Evolutionary conservation across 2,888 invertebrate species (phyloP).

Genomic region (Sceliomorpha sp.): DNA sequence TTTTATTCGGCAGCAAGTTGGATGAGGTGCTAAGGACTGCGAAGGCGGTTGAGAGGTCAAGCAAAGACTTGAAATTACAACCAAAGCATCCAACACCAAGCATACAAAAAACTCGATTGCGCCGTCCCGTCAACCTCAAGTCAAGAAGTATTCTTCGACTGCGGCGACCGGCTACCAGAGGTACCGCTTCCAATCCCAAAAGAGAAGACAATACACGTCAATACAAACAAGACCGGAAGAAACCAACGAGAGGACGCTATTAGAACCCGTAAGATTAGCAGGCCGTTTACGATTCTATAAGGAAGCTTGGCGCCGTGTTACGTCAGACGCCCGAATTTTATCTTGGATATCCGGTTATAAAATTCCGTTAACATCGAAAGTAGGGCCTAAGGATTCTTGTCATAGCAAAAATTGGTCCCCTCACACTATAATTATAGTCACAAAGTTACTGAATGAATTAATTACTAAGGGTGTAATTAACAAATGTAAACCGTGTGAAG

Average conservation of each 20-base stretch:
- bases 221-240: slow-evolving; percentile 2
- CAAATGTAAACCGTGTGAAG: slow-evolving; percentile 20
- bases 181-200: not conserved
- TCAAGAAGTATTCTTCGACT: slow-evolving; percentile 19
- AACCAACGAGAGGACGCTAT: slow-evolving; percentile 2
- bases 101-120: slow-evolving; percentile 26
- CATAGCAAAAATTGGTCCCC: slow-evolving; percentile 2
- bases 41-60: slow-evolving; percentile 15
- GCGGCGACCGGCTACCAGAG: slow-evolving; percentile 17
- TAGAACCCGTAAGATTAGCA: slow-evolving; percentile 24
- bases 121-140: slow-evolving; percentile 26
- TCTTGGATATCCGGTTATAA: slow-evolving; percentile 27
- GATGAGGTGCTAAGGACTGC: slow-evolving; percentile 15
- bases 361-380: slow-evolving; percentile 21
- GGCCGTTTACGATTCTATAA: slow-evolving; percentile 23
- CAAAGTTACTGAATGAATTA: slow-evolving; percentile 17
- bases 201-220: not conserved
- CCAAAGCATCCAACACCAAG: not conserved
- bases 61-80: slow-evolving; percentile 8
- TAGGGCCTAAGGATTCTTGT: not conserved
- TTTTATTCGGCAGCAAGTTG: slow-evolving; percentile 55
- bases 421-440: slow-evolving; percentile 4
- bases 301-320: slow-evolving; percentile 10
- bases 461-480: slow-evolving; percentile 32
- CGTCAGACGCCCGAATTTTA: slow-evolving; percentile 16